Evolutionary conservation across 2,888 invertebrate species (phyloP).

Genomic region (Drosophila antonietae): DNA sequence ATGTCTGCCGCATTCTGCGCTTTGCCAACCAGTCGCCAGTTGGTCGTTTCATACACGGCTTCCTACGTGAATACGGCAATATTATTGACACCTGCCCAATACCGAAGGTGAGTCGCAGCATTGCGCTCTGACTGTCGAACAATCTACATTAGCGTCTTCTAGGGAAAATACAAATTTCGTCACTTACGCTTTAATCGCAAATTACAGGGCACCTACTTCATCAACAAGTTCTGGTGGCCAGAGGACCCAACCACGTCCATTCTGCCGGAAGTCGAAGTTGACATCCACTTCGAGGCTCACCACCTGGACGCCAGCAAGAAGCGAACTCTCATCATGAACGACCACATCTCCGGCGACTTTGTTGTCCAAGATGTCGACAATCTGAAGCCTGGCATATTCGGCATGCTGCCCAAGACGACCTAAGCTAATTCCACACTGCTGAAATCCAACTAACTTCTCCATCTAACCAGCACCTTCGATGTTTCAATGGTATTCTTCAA

Average conservation of each 20-base stretch:
- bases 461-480: constrained; percentile 23
- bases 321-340: constrained; percentile 73
- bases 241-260: constrained; percentile 79
- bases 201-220: constrained; percentile 80
- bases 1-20: constrained; percentile 74
- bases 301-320: constrained; percentile 73
- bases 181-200: constrained; percentile 60
- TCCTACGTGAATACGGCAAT: constrained; percentile 76
- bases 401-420: constrained; percentile 67
- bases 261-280: constrained; percentile 79
- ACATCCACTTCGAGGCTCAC: constrained; percentile 61
- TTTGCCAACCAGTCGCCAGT: constrained; percentile 76
- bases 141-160: constrained; percentile 29
- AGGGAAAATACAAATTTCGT: constrained; percentile 54
- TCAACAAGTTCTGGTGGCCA: constrained; percentile 82
- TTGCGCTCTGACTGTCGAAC: neutral
- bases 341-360: constrained; percentile 76
- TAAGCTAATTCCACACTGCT: constrained; percentile 24
- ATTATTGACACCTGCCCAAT: constrained; percentile 79
- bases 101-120: constrained; percentile 66
- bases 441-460: neutral
- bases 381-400: constrained; percentile 74
- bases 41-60: constrained; percentile 72
- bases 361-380: constrained; percentile 74
- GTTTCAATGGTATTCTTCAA: constrained; percentile 66